Base-by-base conservation (phyloP, 1,140 invertebrate genomes). In the Acromyrmex heyeri region DNA sequence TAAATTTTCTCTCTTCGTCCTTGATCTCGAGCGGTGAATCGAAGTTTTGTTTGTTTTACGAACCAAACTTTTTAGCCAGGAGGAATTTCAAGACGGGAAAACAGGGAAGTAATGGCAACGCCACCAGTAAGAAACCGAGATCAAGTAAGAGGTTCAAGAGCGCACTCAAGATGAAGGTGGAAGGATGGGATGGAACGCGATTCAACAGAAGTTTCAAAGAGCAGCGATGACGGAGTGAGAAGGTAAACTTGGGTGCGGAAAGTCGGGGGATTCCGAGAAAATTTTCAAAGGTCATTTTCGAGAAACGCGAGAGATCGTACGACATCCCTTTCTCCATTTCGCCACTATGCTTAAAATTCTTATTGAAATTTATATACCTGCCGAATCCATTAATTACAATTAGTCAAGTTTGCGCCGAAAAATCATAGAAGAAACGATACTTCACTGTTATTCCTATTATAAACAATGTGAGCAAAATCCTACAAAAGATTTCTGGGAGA, bases 221-320 rank as follows among this genome's bases (percentile, higher is more conserved):
- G 79, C 12, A 73, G 38, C 67, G 67, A 73, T 38, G 64, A 69
- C 77, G n/a, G 61, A 83, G 69, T 75, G 69, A 83, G 79, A 62
- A 75, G 55, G 55, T 67, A 61, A 75, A 83, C 79, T 83, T 34
- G n/a, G 24, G 18, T 27, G 27, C 69, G 69, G 69, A 83, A 83
- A 73, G 79, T 53, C 69, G 24, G 14, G 27, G 24, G 7, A 50
- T 38, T 59, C 30, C 62, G 34, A 61, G 16, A 44, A 38, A 83
- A 83, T 83, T 83, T 75, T 73, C 69, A 83, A 83, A 73, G 67
- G 79, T 83, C 79, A 83, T 57, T 83, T 83, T 73, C 21, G 55
- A 5, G 44, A 83, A 83, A 83, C 14, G 69, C 44, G 69, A 61
- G 69, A 10, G 38, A 44, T 61, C 65, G 34, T 24, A 14, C n/a